phyloP scores from a whole-genome alignment of 2,797 vertebrate genomes.

The Anabacerthia variegaticeps region DNA sequence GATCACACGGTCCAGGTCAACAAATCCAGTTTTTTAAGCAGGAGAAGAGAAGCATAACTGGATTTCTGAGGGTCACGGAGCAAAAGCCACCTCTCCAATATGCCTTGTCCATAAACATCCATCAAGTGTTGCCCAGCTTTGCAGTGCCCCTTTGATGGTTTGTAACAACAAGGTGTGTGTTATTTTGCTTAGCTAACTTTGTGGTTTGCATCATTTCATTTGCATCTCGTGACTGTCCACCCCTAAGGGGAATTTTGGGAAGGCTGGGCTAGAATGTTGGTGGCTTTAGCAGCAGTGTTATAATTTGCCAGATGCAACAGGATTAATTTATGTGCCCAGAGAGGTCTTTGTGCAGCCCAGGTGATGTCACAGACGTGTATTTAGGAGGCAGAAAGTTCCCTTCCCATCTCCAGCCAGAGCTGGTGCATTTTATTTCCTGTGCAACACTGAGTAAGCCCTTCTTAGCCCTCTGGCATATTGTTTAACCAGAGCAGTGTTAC shows the following conservation, averaged over 20 bases:
- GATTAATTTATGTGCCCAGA: not conserved
- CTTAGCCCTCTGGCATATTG: slow-evolving; percentile 30
- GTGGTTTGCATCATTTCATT: not conserved
- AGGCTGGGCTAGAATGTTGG: not conserved
- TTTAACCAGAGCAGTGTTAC: slow-evolving; percentile 54
- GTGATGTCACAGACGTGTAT: not conserved
- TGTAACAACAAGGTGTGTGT: not conserved
- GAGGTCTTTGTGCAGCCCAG: not conserved
- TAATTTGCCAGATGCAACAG: not conserved
- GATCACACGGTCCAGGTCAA: not conserved
- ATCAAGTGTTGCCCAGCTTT: not conserved
- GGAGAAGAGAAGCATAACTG: not conserved
- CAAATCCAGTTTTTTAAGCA: not conserved
- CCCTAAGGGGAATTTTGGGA: not conserved
- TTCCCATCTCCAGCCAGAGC: not conserved
- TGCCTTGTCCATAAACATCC: not conserved
- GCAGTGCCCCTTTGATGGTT: not conserved
- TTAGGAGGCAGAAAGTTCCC: not conserved
- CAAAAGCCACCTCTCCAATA: not conserved
- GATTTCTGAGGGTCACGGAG: not conserved
- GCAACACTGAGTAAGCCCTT: not conserved
- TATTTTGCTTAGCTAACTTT: not conserved
- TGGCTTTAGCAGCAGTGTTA: not conserved
- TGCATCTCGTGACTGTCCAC: not conserved
- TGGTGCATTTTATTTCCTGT: not conserved